These are phyloP conservation scores for Anhinga rufa DNA, from an alignment of 2,113 vertebrate genomes.

Conservation along the genomic window DNA sequence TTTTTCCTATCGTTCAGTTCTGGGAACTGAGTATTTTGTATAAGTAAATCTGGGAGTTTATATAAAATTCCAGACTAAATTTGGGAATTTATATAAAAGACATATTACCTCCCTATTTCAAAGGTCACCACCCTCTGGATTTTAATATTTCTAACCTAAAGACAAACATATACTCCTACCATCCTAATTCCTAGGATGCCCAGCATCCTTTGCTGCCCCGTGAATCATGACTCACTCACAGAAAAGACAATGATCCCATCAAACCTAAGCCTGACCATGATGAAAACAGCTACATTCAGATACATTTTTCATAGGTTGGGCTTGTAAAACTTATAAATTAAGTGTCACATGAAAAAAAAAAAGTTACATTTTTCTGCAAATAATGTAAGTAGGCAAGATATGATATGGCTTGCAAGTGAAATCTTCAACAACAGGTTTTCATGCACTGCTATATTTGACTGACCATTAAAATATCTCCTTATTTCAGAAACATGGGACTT, in stretches of 20 bases:
- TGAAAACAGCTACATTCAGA: background rate
- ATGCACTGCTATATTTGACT: background rate
- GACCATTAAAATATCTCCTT: background rate
- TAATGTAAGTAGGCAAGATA: background rate
- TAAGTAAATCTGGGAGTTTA: background rate
- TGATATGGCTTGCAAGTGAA: background rate
- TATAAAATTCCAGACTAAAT: background rate
- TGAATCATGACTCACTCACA: background rate
- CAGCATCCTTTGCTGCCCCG: background rate
- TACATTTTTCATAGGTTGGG: background rate
- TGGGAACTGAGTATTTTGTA: background rate
- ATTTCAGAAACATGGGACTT: background rate
- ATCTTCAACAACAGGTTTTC: background rate
- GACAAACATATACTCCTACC: background rate
- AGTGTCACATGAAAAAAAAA: background rate
- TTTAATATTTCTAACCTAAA: background rate
- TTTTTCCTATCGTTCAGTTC: background rate
- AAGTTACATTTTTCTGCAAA: background rate
- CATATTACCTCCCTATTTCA: background rate
- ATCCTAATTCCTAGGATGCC: background rate
- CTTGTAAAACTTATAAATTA: background rate
- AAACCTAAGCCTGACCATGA: background rate
- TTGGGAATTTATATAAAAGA: background rate
- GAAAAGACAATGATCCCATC: background rate
- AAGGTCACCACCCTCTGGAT: background rate